phyloP scores from a whole-genome alignment of 1,140 invertebrate genomes.

The Aphidius gifuensis region DNA sequence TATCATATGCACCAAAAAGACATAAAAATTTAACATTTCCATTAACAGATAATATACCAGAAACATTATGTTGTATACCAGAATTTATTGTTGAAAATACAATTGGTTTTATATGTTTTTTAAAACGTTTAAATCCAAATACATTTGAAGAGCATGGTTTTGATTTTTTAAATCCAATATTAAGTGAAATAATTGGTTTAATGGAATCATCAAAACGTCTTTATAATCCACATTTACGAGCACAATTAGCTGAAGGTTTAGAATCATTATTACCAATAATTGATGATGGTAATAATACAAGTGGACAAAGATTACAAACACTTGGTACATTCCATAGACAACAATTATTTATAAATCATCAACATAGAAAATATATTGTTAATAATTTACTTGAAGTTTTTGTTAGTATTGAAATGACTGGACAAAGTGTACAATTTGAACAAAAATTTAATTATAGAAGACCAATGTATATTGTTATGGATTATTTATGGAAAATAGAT shows the following conservation, averaged over 20 bases:
- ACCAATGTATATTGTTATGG: conserved; percentile 92
- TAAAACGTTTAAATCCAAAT: conserved; percentile 63
- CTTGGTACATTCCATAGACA: conserved; percentile 67
- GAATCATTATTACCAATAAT: conserved; percentile 73
- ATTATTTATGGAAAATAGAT: conserved; percentile 83
- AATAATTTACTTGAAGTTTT: conserved; percentile 63
- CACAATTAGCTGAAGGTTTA: conserved; percentile 83
- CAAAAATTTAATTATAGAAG: conserved; percentile 95
- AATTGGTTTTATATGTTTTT: conserved; percentile 73
- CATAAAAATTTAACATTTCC: conserved; percentile 64
- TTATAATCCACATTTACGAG: conserved; percentile 90
- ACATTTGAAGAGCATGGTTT: conserved; percentile 62
- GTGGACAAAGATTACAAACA: conserved; percentile 42
- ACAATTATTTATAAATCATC: conserved; percentile 76
- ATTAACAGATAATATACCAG: conserved; percentile 58
- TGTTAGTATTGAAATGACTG: conserved; percentile 96
- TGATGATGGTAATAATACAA: conserved; percentile 58
- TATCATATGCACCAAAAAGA: conserved; percentile 58
- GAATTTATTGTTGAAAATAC: conserved; percentile 90
- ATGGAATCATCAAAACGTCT: conserved; percentile 78
- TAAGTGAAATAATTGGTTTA: conserved; percentile 63
- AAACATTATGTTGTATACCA: conserved; percentile 75
- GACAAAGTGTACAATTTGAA: conserved; percentile 92
- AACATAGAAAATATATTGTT: conserved; percentile 63
- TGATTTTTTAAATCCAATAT: conserved; percentile 65